Base-by-base conservation (phyloP, 64 coral and sea anemone genomes). In the Trachythela sp. region DNA sequence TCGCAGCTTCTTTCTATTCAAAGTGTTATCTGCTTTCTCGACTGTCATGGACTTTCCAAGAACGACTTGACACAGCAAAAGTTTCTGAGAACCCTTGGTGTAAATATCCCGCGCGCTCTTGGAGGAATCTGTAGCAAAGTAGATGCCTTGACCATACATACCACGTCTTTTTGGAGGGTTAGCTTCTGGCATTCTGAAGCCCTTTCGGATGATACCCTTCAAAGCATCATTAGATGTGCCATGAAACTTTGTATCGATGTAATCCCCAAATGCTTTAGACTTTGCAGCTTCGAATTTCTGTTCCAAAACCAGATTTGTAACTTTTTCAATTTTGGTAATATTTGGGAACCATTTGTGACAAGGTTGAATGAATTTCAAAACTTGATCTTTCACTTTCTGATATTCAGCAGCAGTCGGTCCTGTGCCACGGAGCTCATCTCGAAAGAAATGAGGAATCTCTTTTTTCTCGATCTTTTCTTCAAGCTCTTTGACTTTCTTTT, bases 201-300 rank as follows among this genome's bases (percentile, higher is more conserved):
- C 85, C 15, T 52, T 54, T 86, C 48, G 39, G 31, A 48, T 86
- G 29, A 86, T 86, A 17, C 43, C 43, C 29, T 15, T 30, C 39
- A 86, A 39, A 34, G 31, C 42, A 24, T 15, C 43, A 30, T 86
- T 30, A 18, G 39, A 42, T 20, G 85, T 86, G 10, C 85, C 85
- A 86, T 86, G 85, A 13, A 86, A 86, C 41, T 86, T 86, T 86
- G 85, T 86, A 40, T 86, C 85, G 26, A 86, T 86, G 85, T 86
- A 49, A 33, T 86, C 85, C 0, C 43, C 85, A 52, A 49, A 49
- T 52, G 85, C 85, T 86, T 13, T 86, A 4, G 85, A 48, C 43
- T 86, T 86, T 13, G 85, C 85, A 39, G 32, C 48, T 48, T 86
- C 85, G 27, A 86, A 86, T 86, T 32, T 86, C 40, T 52, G 56